Evolutionary conservation across 2,797 vertebrate genomes (phyloP), one percentile per base, ranked within the genome.

Genomic region (Uromys caudimaculatus): DNA sequence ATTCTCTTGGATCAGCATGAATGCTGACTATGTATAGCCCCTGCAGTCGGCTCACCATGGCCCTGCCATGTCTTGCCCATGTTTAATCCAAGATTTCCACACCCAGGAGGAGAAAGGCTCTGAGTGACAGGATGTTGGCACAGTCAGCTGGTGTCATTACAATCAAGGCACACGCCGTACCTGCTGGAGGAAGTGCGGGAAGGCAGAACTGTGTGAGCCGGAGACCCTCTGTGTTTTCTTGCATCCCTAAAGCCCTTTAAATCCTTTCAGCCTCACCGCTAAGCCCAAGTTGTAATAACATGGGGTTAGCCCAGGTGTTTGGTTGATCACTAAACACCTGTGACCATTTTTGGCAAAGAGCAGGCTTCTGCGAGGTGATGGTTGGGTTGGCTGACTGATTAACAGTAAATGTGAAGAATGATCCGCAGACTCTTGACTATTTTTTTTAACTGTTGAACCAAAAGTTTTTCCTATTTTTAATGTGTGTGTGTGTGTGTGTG

Each of bases 241-340:
- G 47, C 2, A 16, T 24, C 24, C 35, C 88, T 71, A 69, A 90
- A 89, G 47, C 38, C 62, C 47, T 58, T 50, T 38, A 90, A 92
- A 92, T 52, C 50, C 29, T 41, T 58, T 21, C 23, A 71, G 56
- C 41, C 71, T 82, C 73, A 24, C 58, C 84, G 91, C 50, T 32
- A 89, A 93, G 81, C 79, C 88, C 44, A 41, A 56, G 24, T 78
- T 82, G n/a, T 76, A 87, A 87, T n/a, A 38, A 64, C 60, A 64
- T 12, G 56, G n/a, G 73, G 29, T 87, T 41, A 67, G 29, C 23
- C 76, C 29, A 47, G 23, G 29, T 12, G 21, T 4, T 69, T 38
- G 6, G 56, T 50, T n/a, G 27, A 90, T 19, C 83, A 41, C 50
- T 32, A 16, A 38, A 60, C 24, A 47, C 50, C 60, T 78, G 29